phyloP scores from a whole-genome alignment of 1,140 invertebrate genomes.

The Aphaenogaster ashmeadi region DNA sequence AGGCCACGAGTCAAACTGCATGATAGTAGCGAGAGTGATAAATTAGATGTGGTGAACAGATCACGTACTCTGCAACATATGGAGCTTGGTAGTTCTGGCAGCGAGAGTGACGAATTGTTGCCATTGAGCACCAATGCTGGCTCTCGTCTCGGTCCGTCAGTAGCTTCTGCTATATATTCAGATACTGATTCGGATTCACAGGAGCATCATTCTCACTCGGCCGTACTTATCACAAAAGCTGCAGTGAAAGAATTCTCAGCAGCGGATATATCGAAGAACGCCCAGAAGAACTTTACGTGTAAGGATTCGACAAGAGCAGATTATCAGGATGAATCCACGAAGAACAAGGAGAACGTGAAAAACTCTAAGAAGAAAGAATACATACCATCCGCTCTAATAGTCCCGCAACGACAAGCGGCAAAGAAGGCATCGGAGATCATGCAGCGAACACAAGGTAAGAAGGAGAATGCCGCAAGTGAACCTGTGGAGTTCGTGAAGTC shows the following conservation, averaged over 20 bases:
- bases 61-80: conserved; percentile 90
- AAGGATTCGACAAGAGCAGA: conserved; percentile 76
- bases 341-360: conserved; percentile 88
- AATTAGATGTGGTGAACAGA: conserved; percentile 76
- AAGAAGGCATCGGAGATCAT: conserved; percentile 96
- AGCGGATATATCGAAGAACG: conserved; percentile 81
- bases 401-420: conserved; percentile 96
- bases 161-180: conserved; percentile 91
- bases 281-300: conserved; percentile 77
- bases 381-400: conserved; percentile 93
- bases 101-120: conserved; percentile 93
- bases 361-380: conserved; percentile 89
- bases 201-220: conserved; percentile 87
- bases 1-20: conserved; percentile 72
- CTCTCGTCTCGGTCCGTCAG: conserved; percentile 79
- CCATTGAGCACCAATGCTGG: conserved; percentile 86
- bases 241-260: conserved; percentile 93
- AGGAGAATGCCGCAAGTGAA: conserved; percentile 77
- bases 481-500: conserved; percentile 79
- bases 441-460: conserved; percentile 85
- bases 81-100: conserved; percentile 89
- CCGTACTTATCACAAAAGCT: conserved; percentile 92
- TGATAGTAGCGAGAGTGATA: conserved; percentile 83
- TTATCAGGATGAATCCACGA: conserved; percentile 74
- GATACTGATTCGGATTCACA: conserved; percentile 92